Evolutionary conservation across 2,888 invertebrate species (phyloP).

Genomic region (Drosophila peninsularis): DNA sequence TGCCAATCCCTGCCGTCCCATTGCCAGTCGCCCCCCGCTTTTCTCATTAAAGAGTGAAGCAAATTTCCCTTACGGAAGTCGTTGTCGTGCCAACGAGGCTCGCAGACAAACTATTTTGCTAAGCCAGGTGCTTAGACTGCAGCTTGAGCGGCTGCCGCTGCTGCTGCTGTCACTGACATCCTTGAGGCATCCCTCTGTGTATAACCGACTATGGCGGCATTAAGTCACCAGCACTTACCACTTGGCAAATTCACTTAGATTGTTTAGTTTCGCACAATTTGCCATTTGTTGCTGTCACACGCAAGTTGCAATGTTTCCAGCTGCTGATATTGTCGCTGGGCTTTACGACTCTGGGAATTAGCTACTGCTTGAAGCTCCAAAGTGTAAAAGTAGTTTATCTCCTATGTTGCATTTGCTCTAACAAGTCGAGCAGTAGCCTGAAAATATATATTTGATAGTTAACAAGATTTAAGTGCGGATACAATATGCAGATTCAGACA

Average conservation of each 20-base stretch:
- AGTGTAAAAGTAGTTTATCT: neutral
- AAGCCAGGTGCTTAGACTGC: slow-evolving; percentile 40
- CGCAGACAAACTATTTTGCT: slow-evolving; percentile 44
- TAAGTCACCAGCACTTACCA: slow-evolving; percentile 32
- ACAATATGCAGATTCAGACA: neutral
- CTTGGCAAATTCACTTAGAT: slow-evolving; percentile 20
- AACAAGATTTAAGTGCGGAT: too few species aligned
- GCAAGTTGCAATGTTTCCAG: slow-evolving; percentile 16
- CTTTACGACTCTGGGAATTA: slow-evolving; percentile 15
- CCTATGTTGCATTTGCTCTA: neutral
- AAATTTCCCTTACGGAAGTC: slow-evolving; percentile 58
- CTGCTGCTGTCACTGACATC: slow-evolving; percentile 24
- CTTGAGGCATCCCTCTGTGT: slow-evolving; percentile 6
- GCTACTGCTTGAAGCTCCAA: neutral
- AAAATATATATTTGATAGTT: too few species aligned
- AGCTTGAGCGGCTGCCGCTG: slow-evolving; percentile 18
- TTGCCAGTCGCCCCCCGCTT: neutral
- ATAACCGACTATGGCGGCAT: slow-evolving; percentile 12
- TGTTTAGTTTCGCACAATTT: slow-evolving; percentile 23
- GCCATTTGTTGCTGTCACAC: slow-evolving; percentile 25
- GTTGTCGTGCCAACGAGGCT: slow-evolving; percentile 20
- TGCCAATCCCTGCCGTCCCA: neutral
- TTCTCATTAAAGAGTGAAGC: slow-evolving; percentile 68
- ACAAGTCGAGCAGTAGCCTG: neutral
- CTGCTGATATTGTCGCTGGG: neutral